A percentile compares a stretch with the other conserved stretches of the same genome.
phyloP scores from a whole-genome alignment of 2,113 vertebrate species.

The Guaruba guarouba region DNA sequence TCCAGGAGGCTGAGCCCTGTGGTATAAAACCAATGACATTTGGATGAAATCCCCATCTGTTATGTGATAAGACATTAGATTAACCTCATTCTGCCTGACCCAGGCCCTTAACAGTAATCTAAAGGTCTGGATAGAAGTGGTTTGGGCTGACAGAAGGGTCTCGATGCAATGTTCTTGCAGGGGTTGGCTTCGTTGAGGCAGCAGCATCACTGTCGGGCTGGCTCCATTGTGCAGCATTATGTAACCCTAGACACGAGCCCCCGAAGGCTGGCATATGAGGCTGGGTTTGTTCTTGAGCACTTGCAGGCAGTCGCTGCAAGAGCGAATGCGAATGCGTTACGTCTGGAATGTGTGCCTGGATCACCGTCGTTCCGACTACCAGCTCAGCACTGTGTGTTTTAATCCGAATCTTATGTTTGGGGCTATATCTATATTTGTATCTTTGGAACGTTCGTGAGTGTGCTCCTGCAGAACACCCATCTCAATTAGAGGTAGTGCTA shows the following conservation, averaged over 20 bases:
- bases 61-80: not conserved
- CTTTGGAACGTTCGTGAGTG: not conserved
- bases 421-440: accelerated
- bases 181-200: not conserved
- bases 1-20: not conserved
- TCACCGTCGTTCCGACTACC: accelerated
- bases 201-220: not conserved
- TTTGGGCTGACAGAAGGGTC: not conserved
- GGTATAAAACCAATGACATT: not conserved
- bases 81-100: accelerated
- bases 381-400: not conserved
- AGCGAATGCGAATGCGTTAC: not conserved
- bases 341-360: not conserved
- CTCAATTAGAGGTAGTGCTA: not conserved
- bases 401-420: not conserved
- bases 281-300: not conserved
- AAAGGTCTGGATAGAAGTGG: accelerated
- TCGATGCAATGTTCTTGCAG: not conserved
- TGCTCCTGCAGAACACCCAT: not conserved
- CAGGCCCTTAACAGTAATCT: accelerated
- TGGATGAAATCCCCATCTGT: not conserved
- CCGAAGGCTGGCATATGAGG: not conserved
- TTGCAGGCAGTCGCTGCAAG: not conserved
- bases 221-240: not conserved
- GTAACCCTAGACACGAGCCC: not conserved